Conservation (phyloP, 2,797 vertebrate species). For the Adrianichthys oophorus region DNA sequence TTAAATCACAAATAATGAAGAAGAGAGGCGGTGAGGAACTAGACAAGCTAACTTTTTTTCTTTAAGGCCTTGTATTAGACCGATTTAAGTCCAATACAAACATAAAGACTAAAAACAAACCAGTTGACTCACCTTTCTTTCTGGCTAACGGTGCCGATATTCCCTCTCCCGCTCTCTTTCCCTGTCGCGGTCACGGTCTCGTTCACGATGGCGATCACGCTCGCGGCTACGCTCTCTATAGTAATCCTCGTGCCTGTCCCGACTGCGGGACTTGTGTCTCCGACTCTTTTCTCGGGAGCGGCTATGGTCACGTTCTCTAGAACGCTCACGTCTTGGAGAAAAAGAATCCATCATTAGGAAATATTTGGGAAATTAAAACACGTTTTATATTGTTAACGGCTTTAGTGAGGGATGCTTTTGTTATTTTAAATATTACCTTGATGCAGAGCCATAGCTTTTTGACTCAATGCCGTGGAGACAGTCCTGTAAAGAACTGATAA, state of each 20-base stretch:
- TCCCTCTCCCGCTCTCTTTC: constrained; percentile 94
- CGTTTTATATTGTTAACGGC: neutral
- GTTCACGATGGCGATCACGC: constrained; percentile 92
- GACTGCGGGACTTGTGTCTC: constrained; percentile 96
- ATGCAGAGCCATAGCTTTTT: constrained; percentile 96
- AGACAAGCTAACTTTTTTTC: constrained; percentile 8
- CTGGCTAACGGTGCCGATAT: constrained; percentile 90
- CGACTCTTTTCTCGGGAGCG: constrained; percentile 96
- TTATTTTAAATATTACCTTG: constrained; percentile 69
- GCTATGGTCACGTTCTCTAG: constrained; percentile 97
- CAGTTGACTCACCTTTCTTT: constrained; percentile 41
- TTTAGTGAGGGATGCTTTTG: neutral
- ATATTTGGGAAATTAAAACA: neutral
- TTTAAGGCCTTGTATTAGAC: constrained; percentile 1
- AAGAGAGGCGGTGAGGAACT: constrained; percentile 28
- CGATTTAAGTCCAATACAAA: constrained; percentile 16
- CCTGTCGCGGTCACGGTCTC: constrained; percentile 91
- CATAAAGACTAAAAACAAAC: neutral
- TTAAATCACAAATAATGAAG: neutral
- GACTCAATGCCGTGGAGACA: constrained; percentile 99
- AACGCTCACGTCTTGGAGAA: constrained; percentile 88
- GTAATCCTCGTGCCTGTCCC: constrained; percentile 98
- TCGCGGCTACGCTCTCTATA: constrained; percentile 97
- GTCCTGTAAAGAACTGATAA: constrained; percentile 98
- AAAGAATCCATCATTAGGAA: too few relatives aligned